Percentiles rank a stretch among this genome's conserved stretches.
These are phyloP conservation scores for Taxidea taxus DNA, from an alignment of 2,113 vertebrate genomes.

Conservation along the genomic window DNA sequence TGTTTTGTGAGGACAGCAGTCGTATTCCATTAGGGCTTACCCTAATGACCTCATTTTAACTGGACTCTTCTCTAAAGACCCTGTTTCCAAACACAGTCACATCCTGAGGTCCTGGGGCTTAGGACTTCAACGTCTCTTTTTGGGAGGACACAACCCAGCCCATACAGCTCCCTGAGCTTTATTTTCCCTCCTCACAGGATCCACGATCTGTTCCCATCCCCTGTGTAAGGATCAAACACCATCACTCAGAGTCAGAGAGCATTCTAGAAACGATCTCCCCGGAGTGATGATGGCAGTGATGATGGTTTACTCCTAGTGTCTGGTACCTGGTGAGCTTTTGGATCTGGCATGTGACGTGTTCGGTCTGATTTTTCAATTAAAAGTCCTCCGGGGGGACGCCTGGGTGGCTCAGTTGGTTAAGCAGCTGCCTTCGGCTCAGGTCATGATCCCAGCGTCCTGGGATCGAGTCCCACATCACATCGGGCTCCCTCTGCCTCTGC, in stretches of 20 bases:
- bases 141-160: not conserved
- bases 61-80: not conserved
- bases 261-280: not conserved
- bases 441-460: too few relatives aligned
- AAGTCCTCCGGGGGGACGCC: not conserved
- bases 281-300: too few relatives aligned
- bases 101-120: not conserved
- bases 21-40: accelerated
- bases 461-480: too few relatives aligned
- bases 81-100: not conserved
- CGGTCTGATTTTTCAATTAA: not conserved
- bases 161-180: accelerated
- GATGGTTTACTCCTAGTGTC: accelerated
- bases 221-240: not conserved
- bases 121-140: not conserved
- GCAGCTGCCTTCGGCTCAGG: too few relatives aligned
- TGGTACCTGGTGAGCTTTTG: not conserved
- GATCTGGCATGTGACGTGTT: not conserved
- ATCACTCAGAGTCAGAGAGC: not conserved
- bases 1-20: not conserved
- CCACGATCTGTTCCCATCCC: not conserved
- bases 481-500: too few relatives aligned
- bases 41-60: not conserved
- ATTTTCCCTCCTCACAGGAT: not conserved
- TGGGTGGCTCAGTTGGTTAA: too few relatives aligned